phyloP scores from a whole-genome alignment of 1,140 invertebrate species.

The Panulirus ornatus region DNA sequence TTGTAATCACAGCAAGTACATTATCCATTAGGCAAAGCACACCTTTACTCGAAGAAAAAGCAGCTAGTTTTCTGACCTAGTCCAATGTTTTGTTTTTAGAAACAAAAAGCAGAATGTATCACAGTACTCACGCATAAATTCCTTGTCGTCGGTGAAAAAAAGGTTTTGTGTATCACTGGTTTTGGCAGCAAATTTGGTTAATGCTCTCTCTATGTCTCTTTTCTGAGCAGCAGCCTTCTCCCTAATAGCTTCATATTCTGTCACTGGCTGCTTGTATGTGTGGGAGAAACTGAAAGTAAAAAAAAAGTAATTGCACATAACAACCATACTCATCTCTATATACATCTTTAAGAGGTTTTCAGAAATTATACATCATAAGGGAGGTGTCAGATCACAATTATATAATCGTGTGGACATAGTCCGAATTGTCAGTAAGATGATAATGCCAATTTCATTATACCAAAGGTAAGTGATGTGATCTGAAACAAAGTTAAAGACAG shows the following conservation, averaged over 20 bases:
- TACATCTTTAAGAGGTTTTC: neutral
- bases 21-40: too few relatives aligned
- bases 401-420: neutral
- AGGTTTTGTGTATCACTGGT: constrained; percentile 94
- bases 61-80: neutral
- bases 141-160: constrained; percentile 92
- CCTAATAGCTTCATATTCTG: constrained; percentile 96
- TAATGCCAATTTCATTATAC: too few relatives aligned
- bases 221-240: constrained; percentile 96
- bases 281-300: constrained; percentile 80
- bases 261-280: constrained; percentile 96
- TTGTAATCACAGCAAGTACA: too few relatives aligned
- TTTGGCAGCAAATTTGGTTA: constrained; percentile 96
- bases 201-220: constrained; percentile 93
- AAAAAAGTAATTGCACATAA: neutral
- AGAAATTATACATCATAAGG: neutral
- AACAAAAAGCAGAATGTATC: neutral
- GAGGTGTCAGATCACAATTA: neutral
- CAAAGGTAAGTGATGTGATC: too few relatives aligned
- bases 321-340: too few relatives aligned
- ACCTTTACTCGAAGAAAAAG: too few relatives aligned
- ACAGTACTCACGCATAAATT: constrained; percentile 87
- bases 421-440: too few relatives aligned
- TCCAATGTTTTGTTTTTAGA: neutral
- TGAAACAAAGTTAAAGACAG: too few relatives aligned